Conservation (phyloP, 2,888 invertebrate genomes). For the Griposia aprilina region DNA sequence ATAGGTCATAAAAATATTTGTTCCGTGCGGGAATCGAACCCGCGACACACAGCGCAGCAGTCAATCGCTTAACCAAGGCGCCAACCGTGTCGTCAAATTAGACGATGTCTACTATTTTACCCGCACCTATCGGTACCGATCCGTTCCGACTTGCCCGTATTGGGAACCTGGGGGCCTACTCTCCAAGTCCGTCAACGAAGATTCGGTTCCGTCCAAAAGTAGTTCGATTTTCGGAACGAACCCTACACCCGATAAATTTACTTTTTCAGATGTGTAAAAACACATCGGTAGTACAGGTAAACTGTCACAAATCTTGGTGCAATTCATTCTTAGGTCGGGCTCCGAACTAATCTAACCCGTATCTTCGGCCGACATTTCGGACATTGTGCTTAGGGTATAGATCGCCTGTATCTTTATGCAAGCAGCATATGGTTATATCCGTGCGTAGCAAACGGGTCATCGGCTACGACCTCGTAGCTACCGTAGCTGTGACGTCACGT, state of each 20-base stretch:
- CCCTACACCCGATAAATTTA: background rate
- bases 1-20: too few species aligned
- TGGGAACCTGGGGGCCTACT: too few species aligned
- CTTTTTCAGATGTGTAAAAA: background rate
- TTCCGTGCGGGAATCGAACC: too few species aligned
- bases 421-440: background rate
- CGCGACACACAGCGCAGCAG: too few species aligned
- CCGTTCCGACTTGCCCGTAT: background rate
- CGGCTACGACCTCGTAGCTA: slow-evolving; percentile 8
- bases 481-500: slow-evolving; percentile 20
- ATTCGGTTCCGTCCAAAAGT: background rate
- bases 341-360: background rate
- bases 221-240: background rate
- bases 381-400: background rate
- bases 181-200: background rate
- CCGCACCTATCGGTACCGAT: background rate
- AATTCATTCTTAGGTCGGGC: background rate
- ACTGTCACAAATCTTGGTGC: background rate
- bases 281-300: background rate
- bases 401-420: background rate
- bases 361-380: background rate
- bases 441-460: slow-evolving; percentile 1
- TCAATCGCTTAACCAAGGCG: too few species aligned
- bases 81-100: background rate
- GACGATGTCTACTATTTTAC: background rate